phyloP scores from a whole-genome alignment of 2,797 vertebrate species.

The Coranthus polyacanthus region DNA sequence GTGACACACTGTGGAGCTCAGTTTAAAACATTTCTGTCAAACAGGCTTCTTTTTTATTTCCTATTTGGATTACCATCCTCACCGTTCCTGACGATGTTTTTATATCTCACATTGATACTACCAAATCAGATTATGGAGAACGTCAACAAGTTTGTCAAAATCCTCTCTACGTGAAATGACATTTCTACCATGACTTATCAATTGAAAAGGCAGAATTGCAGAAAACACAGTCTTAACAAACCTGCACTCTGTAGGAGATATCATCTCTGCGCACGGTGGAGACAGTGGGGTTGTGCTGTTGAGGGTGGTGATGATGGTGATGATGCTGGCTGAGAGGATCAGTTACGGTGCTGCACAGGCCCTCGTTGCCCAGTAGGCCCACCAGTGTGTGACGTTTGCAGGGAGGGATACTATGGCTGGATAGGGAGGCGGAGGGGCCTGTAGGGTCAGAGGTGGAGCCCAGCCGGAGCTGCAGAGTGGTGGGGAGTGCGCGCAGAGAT shows the following conservation, averaged over 20 bases:
- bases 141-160: too few species aligned
- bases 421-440: slow-evolving; percentile 92
- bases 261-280: slow-evolving; percentile 90
- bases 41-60: too few species aligned
- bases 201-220: too few species aligned
- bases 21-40: too few species aligned
- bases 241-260: slow-evolving; percentile 97
- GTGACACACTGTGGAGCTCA: too few species aligned
- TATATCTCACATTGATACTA: too few species aligned
- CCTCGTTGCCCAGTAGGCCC: slow-evolving; percentile 93
- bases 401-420: slow-evolving; percentile 97
- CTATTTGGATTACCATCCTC: too few species aligned
- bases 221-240: slow-evolving; percentile 49
- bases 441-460: slow-evolving; percentile 86
- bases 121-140: too few species aligned
- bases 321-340: slow-evolving; percentile 82
- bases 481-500: slow-evolving; percentile 93
- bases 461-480: slow-evolving; percentile 95
- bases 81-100: too few species aligned
- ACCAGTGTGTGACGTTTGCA: slow-evolving; percentile 95
- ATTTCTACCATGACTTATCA: too few species aligned
- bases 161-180: too few species aligned
- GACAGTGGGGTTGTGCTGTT: slow-evolving; percentile 85
- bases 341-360: slow-evolving; percentile 69
- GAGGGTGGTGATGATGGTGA: slow-evolving; percentile 82